Evolutionary conservation across 2,113 vertebrate genomes (phyloP).

Genomic region (Brachypodius melanocephalos): DNA sequence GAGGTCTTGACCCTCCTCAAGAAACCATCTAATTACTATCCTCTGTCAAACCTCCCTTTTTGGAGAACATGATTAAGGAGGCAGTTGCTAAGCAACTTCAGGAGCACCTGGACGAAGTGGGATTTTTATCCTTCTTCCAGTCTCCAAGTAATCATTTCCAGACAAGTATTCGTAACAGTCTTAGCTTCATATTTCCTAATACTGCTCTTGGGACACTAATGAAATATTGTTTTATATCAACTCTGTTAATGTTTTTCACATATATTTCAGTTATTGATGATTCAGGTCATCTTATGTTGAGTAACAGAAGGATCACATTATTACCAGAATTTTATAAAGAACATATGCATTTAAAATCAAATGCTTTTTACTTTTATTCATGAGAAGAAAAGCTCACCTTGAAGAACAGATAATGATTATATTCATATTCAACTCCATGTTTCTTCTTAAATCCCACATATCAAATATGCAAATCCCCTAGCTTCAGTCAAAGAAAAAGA

Average conservation of each 20-base stretch:
- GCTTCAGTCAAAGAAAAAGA: constrained; percentile 21
- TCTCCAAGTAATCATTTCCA: constrained; percentile 47
- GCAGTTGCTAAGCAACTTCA: constrained; percentile 56
- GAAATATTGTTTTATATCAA: constrained; percentile 34
- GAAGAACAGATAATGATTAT: constrained; percentile 43
- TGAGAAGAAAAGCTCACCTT: constrained; percentile 45
- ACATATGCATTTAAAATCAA: constrained; percentile 3
- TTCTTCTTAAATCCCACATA: constrained; percentile 33
- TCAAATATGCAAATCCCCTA: constrained; percentile 44
- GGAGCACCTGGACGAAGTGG: constrained; percentile 43
- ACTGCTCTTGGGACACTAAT: constrained; percentile 21
- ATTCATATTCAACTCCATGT: constrained; percentile 46
- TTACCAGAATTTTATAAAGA: constrained; percentile 10
- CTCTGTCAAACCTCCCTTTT: constrained; percentile 43
- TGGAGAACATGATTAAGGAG: constrained; percentile 50
- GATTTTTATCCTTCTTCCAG: constrained; percentile 28
- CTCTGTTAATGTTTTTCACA: constrained; percentile 26
- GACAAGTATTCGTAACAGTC: constrained; percentile 13
- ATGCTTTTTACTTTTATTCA: neutral
- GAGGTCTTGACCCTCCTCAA: constrained; percentile 43
- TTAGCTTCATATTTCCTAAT: constrained; percentile 53
- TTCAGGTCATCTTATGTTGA: neutral
- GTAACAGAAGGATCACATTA: constrained; percentile 21
- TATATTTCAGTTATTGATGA: constrained; percentile 29
- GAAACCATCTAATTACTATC: constrained; percentile 47